Conservation (phyloP, 2,797 vertebrate genomes). For the Gephyroberyx darwinii region DNA sequence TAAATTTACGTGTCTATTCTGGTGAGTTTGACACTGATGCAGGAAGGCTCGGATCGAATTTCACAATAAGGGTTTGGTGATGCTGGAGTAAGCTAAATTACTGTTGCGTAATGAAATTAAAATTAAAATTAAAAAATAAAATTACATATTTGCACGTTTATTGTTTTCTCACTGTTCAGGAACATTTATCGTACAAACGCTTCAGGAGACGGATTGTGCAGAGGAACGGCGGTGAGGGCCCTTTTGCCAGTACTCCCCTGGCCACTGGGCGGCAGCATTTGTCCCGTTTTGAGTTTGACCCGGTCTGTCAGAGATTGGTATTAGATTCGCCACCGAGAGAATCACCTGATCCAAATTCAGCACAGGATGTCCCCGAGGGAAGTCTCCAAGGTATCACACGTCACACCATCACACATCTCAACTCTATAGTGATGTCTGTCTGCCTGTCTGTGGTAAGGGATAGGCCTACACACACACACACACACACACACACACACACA, state of each 20-base stretch:
- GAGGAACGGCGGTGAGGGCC: conserved; percentile 33
- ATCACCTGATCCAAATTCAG: background rate
- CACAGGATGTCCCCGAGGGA: background rate
- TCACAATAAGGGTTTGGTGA: too few species aligned
- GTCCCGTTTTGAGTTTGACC: conserved; percentile 57
- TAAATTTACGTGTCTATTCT: background rate
- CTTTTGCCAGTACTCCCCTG: conserved; percentile 74
- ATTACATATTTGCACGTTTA: background rate
- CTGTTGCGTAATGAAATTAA: too few species aligned
- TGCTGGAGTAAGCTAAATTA: too few species aligned
- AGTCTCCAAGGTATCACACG: conserved; percentile 19
- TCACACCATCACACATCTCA: background rate
- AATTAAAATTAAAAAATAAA: too few species aligned
- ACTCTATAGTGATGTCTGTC: too few species aligned
- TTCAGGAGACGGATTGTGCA: conserved; percentile 71
- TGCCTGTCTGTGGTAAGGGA: too few species aligned
- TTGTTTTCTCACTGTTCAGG: conserved; percentile 35
- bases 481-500: background rate
- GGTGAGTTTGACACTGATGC: accelerated
- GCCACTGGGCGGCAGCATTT: conserved; percentile 75
- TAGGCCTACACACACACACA: background rate
- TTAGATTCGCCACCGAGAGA: conserved; percentile 65
- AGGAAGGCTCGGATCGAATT: background rate
- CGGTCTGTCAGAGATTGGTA: conserved; percentile 68
- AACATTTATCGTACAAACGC: conserved; percentile 54